Percentiles rank a stretch among this genome's conserved stretches.
Conservation (phyloP, 2,113 vertebrate species). For the Scartelaos histophorus region DNA sequence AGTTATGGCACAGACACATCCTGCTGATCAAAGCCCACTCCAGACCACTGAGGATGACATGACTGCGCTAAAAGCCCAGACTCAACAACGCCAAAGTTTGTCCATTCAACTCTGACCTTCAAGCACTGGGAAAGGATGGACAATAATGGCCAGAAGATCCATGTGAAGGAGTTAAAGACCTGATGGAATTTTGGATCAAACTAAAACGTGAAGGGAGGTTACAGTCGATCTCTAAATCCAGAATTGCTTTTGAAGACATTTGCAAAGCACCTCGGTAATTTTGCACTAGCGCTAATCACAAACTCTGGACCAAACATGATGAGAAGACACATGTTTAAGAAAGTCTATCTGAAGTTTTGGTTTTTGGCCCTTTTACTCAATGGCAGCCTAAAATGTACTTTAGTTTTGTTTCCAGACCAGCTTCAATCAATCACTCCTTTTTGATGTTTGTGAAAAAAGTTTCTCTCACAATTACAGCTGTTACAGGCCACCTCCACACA, state of each 20-base stretch:
- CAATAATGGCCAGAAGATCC: not conserved
- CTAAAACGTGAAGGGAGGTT: not conserved
- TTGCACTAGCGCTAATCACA: not conserved
- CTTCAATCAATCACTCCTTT: not conserved
- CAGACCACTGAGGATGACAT: conserved; percentile 21
- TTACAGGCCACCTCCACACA: not conserved
- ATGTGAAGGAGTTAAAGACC: conserved; percentile 12
- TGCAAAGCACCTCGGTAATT: not conserved
- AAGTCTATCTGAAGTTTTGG: not conserved
- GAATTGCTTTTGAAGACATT: conserved; percentile 14
- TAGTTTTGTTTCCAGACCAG: not conserved
- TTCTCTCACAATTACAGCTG: not conserved
- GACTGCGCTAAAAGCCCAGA: not conserved
- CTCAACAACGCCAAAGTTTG: conserved; percentile 27
- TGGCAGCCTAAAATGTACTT: not conserved
- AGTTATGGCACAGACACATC: conserved; percentile 30
- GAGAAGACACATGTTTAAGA: not conserved
- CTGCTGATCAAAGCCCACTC: conserved; percentile 30
- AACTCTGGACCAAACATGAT: not conserved
- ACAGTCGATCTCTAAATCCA: conserved; percentile 2
- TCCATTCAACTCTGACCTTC: not conserved
- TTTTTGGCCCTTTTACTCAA: not conserved
- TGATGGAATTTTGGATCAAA: conserved; percentile 12
- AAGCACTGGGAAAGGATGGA: not conserved
- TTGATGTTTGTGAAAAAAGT: not conserved